A percentile compares a stretch with the other conserved stretches of the same genome.
Evolutionary conservation across 2,113 vertebrate genomes (phyloP).

Genomic region (Ophiodon elongatus): DNA sequence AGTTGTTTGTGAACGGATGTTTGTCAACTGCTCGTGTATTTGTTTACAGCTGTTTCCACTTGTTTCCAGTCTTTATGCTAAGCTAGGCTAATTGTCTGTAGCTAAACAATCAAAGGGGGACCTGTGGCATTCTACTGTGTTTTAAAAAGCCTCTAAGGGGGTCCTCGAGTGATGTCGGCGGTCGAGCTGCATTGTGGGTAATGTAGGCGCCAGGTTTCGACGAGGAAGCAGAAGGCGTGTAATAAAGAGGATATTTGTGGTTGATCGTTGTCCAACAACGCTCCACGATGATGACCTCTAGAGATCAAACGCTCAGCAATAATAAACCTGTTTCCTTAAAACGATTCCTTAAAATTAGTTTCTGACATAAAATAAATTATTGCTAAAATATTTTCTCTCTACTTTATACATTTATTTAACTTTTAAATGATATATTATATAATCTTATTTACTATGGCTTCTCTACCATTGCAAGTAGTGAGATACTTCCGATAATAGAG

Average conservation of each 20-base stretch:
- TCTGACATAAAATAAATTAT: not conserved
- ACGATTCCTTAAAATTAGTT: not conserved
- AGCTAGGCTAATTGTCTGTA: constrained; percentile 10
- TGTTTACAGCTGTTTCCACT: not conserved
- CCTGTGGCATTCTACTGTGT: not conserved
- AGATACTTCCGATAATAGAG: not conserved
- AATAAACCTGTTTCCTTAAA: not conserved
- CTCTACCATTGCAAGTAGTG: not conserved
- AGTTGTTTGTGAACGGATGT: no score
- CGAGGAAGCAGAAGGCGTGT: not conserved
- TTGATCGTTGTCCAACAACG: no score
- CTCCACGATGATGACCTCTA: no score
- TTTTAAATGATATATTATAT: not conserved
- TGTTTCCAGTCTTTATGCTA: not conserved
- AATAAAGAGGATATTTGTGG: not conserved
- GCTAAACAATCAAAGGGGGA: not conserved
- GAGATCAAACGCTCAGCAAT: not conserved
- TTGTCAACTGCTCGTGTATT: accelerated
- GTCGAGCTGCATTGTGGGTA: constrained; percentile 13
- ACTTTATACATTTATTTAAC: not conserved
- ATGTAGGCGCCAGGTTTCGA: not conserved
- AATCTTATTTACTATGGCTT: not conserved
- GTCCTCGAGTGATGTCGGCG: not conserved
- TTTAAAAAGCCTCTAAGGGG: not conserved
- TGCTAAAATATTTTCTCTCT: not conserved